Conservation (phyloP, 2,797 vertebrate species). For the Lerista edwardsae region DNA sequence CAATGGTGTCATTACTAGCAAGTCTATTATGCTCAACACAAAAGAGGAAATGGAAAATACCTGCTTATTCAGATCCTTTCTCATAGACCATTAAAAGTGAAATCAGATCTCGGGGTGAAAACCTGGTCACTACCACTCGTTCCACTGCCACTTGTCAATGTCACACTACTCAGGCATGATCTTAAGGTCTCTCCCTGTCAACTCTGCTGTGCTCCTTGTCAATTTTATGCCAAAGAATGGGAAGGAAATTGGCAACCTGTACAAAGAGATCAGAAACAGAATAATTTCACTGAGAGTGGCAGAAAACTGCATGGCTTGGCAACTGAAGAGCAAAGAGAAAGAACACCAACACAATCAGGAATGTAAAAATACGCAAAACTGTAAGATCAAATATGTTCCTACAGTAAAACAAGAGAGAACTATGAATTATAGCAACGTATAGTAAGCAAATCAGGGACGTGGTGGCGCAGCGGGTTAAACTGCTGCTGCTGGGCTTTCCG, state of each 20-base stretch:
- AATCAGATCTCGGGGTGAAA: slow-evolving; percentile 24
- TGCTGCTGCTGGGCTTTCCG: no score
- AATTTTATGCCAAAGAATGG: slow-evolving; percentile 18
- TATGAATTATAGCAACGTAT: background rate
- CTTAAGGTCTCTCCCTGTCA: slow-evolving; percentile 28
- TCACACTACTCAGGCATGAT: slow-evolving; percentile 15
- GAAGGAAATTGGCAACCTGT: slow-evolving; percentile 16
- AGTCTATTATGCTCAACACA: background rate
- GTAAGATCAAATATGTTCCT: background rate
- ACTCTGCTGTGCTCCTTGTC: slow-evolving; percentile 15
- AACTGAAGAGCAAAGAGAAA: background rate
- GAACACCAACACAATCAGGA: background rate
- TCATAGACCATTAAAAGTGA: slow-evolving; percentile 27
- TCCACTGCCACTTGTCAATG: slow-evolving; percentile 33
- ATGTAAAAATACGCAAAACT: slow-evolving; percentile 18
- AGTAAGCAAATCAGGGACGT: background rate
- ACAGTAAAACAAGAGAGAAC: background rate
- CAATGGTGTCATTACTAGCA: background rate
- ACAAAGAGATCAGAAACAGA: slow-evolving; percentile 33
- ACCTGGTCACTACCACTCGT: slow-evolving; percentile 20
- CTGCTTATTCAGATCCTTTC: slow-evolving; percentile 13
- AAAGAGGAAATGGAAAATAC: slow-evolving; percentile 15
- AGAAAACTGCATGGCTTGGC: slow-evolving; percentile 5
- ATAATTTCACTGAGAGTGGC: slow-evolving; percentile 26
- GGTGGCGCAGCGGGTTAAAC: no score